phyloP scores from a whole-genome alignment of 2,797 vertebrate genomes.

The Gouania willdenowi region DNA sequence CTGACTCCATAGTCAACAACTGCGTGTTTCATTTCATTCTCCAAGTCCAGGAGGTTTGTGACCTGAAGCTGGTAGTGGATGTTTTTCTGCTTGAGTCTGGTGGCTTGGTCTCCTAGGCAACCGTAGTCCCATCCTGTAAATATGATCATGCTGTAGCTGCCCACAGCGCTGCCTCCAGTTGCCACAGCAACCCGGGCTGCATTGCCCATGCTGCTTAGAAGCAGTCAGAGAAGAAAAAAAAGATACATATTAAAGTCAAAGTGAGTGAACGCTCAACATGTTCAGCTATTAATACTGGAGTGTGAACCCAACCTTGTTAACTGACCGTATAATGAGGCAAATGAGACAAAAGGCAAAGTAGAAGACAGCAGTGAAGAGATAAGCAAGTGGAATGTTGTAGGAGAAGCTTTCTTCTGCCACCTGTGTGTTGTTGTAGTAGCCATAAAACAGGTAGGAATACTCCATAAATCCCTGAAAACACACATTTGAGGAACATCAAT shows the following conservation, averaged over 20 bases:
- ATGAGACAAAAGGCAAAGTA: constrained; percentile 78
- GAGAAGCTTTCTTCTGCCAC: constrained; percentile 44
- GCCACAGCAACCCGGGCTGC: constrained; percentile 75
- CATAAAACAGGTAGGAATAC: constrained; percentile 86
- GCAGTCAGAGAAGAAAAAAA: constrained; percentile 6
- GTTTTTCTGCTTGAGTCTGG: constrained; percentile 78
- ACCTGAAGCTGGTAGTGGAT: constrained; percentile 84
- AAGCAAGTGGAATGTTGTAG: constrained; percentile 81
- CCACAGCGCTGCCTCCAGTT: constrained; percentile 68
- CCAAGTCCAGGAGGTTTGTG: constrained; percentile 4
- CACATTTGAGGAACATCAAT: too few relatives aligned
- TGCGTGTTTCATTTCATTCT: too few relatives aligned
- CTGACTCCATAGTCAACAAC: too few relatives aligned
- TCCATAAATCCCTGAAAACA: constrained; percentile 84
- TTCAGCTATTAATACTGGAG: too few relatives aligned
- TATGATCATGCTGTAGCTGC: constrained; percentile 79
- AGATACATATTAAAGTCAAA: constrained; percentile 20
- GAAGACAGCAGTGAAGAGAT: constrained; percentile 76
- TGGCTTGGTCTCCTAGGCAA: constrained; percentile 67
- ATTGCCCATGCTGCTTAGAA: constrained; percentile 71
- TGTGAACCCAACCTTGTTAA: constrained; percentile 5
- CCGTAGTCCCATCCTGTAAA: constrained; percentile 87
- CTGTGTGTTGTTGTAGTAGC: constrained; percentile 78
- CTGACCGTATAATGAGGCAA: constrained; percentile 75
- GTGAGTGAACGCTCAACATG: neutral